These are phyloP conservation scores for Himalopsyche anomala DNA, from an alignment of 2,888 invertebrate species.

Conservation along the genomic window DNA sequence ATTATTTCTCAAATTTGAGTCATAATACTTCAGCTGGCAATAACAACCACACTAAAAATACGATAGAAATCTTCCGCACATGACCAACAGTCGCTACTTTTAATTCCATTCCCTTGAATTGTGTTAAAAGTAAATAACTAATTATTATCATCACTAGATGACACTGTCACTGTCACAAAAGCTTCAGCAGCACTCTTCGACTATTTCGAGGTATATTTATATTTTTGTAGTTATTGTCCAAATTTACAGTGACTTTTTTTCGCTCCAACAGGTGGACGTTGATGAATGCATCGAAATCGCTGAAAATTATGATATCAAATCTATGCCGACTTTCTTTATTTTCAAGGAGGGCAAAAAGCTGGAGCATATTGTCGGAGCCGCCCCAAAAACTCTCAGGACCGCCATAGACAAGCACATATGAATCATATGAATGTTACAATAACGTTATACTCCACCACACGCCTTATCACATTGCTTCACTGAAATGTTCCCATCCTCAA, in stretches of 20 bases:
- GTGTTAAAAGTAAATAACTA: too few species aligned
- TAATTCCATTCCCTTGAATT: too few species aligned
- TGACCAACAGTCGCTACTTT: too few species aligned
- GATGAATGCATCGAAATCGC: slow-evolving; percentile 92
- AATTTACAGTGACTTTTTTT: slow-evolving; percentile 1
- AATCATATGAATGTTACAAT: background rate
- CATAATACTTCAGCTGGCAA: too few species aligned
- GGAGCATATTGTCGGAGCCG: slow-evolving; percentile 87
- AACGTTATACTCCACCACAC: background rate
- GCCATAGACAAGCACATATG: background rate
- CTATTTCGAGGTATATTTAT: too few species aligned
- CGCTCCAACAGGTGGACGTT: slow-evolving; percentile 84
- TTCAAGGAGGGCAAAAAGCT: slow-evolving; percentile 84
- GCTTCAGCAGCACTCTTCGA: too few species aligned
- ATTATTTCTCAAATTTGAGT: too few species aligned
- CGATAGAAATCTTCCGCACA: too few species aligned
- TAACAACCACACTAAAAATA: too few species aligned
- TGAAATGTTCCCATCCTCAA: background rate
- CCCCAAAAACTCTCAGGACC: slow-evolving; percentile 82
- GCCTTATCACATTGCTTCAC: background rate
- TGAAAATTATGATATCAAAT: slow-evolving; percentile 85
- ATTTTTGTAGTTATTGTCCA: too few species aligned
- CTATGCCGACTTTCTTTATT: slow-evolving; percentile 95
- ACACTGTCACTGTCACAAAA: too few species aligned
- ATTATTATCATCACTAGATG: too few species aligned